Percentiles rank a stretch among this genome's conserved stretches.
Conservation (phyloP, 2,888 invertebrate species). For the Geophilus truncorum region DNA sequence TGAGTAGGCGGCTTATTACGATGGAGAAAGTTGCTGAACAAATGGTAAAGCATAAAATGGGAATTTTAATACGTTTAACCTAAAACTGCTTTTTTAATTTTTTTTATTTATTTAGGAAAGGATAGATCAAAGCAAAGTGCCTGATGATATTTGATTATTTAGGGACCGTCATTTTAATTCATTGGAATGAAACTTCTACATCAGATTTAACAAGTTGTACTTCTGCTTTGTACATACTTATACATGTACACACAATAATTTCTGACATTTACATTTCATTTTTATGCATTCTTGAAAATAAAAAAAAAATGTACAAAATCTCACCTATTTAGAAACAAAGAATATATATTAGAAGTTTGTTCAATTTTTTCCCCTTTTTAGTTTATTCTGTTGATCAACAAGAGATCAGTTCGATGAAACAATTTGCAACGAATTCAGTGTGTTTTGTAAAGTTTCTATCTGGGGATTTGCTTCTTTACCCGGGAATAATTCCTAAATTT, state of each 20-base stretch:
- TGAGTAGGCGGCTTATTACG: conserved; percentile 76
- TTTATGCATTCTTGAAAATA: not conserved
- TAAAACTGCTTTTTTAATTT: not conserved
- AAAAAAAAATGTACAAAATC: not conserved
- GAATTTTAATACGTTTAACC: no score
- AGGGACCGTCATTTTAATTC: not conserved
- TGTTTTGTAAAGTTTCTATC: not conserved
- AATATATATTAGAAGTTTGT: not conserved
- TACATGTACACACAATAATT: not conserved
- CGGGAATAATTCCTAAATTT: not conserved
- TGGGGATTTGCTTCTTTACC: not conserved
- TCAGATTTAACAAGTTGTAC: not conserved
- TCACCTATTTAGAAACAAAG: not conserved
- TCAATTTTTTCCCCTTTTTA: not conserved
- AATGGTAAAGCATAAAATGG: conserved; percentile 39
- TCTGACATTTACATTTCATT: not conserved
- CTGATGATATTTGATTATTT: not conserved
- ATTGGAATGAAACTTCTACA: not conserved
- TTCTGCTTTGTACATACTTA: not conserved
- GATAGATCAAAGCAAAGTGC: not conserved
- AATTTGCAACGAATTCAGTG: not conserved
- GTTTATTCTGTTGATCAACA: not conserved
- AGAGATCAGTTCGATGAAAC: conserved; percentile 6
- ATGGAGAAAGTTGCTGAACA: conserved; percentile 69
- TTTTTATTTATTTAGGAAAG: not conserved